These are phyloP conservation scores for Hyphantria cunea DNA, from an alignment of 1,140 invertebrate species.

Conservation along the genomic window DNA sequence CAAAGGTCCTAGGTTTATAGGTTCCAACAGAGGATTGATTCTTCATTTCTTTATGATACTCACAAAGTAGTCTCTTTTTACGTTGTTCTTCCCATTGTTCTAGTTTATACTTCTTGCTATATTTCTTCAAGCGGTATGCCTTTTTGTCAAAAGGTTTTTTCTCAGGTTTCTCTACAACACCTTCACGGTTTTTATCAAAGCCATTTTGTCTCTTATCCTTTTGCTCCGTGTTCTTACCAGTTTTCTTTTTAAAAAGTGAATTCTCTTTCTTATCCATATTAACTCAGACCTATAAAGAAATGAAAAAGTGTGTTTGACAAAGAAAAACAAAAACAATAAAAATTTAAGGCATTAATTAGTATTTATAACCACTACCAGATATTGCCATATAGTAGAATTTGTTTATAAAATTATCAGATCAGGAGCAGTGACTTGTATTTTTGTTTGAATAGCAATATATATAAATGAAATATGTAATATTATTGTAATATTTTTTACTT, in stretches of 20 bases:
- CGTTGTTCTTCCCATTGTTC: constrained; percentile 85
- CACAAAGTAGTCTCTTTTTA: constrained; percentile 80
- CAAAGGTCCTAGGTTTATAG: constrained; percentile 66
- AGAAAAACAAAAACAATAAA: constrained; percentile 30
- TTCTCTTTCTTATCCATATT: constrained; percentile 66
- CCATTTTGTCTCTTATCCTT: constrained; percentile 45
- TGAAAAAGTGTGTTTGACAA: constrained; percentile 75
- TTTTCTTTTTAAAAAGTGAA: constrained; percentile 56
- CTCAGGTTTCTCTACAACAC: constrained; percentile 36
- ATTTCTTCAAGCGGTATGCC: constrained; percentile 84
- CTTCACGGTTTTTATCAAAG: constrained; percentile 52
- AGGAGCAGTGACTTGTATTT: too few species aligned
- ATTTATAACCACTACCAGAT: too few species aligned
- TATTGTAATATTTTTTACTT: too few species aligned
- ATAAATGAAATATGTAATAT: too few species aligned
- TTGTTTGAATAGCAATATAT: too few species aligned
- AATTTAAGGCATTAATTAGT: too few species aligned
- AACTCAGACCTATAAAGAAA: constrained; percentile 73
- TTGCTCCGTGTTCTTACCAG: constrained; percentile 31
- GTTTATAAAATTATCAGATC: too few species aligned
- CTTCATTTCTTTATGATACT: constrained; percentile 83
- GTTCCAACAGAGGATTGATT: constrained; percentile 67
- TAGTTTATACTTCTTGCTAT: constrained; percentile 86
- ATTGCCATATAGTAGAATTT: too few species aligned
- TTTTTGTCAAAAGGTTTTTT: constrained; percentile 85